Evolutionary conservation across 1,140 invertebrate species (phyloP).

Genomic region (Meloidogyne floridensis): DNA sequence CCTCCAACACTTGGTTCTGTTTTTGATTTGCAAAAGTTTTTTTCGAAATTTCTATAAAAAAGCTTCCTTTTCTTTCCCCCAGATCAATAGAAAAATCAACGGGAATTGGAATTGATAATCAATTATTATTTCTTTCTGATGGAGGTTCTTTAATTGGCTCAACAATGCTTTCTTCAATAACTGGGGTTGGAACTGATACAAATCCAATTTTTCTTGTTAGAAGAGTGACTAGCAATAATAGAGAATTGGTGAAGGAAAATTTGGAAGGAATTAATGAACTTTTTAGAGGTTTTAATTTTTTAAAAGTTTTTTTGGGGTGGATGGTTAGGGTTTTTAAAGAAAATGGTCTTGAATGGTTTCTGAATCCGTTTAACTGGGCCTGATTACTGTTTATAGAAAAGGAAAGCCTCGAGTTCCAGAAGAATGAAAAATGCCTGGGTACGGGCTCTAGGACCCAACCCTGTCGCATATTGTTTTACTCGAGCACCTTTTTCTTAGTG

Average conservation of each 20-base stretch:
- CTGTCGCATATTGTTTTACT: too few relatives aligned
- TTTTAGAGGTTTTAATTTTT: conserved; percentile 33
- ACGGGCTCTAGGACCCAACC: too few relatives aligned
- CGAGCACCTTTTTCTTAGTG: too few relatives aligned
- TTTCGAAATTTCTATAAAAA: not conserved
- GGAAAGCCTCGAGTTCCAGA: too few relatives aligned
- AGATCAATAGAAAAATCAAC: conserved; percentile 16
- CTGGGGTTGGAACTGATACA: conserved; percentile 40
- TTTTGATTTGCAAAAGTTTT: conserved; percentile 41
- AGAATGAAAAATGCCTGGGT: too few relatives aligned
- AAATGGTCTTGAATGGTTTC: not conserved
- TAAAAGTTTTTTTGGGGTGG: not conserved
- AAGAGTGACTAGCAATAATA: conserved; percentile 35
- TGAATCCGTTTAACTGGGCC: too few relatives aligned
- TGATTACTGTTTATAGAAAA: too few relatives aligned
- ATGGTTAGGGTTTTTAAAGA: not conserved
- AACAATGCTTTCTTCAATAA: conserved; percentile 33
- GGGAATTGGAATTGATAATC: conserved; percentile 10
- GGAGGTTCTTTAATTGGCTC: conserved; percentile 38
- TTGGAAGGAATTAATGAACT: conserved; percentile 47
- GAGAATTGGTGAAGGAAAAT: conserved; percentile 31
- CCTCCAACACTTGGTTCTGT: conserved; percentile 44
- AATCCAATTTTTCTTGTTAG: conserved; percentile 46
- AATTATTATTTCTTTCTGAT: conserved; percentile 44
- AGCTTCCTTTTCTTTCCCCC: not conserved